Conservation (phyloP, 2,888 invertebrate species). For the Chymomyza amoena region DNA sequence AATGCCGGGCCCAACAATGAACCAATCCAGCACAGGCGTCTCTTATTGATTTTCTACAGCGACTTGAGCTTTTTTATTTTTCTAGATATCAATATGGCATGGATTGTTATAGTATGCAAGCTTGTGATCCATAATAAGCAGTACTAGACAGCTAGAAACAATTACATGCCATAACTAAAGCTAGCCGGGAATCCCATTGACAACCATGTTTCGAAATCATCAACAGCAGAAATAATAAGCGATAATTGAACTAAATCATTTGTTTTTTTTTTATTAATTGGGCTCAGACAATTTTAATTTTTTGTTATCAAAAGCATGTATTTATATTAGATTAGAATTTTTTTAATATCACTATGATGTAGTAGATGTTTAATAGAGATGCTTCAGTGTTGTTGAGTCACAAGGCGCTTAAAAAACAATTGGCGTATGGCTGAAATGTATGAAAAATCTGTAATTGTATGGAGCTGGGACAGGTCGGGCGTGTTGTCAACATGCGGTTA, state of each 20-base stretch:
- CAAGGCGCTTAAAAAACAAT: neutral
- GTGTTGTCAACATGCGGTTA: neutral
- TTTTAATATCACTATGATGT: neutral
- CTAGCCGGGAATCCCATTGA: constrained; percentile 61
- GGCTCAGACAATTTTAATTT: neutral
- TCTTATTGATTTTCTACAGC: constrained; percentile 32
- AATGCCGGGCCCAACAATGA: too few species aligned
- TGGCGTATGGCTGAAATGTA: neutral
- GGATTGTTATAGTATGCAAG: constrained; percentile 9
- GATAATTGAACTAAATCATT: constrained; percentile 43
- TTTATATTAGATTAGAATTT: neutral
- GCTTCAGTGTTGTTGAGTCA: neutral
- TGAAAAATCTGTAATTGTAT: neutral
- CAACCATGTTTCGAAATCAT: constrained; percentile 26
- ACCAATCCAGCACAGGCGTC: neutral
- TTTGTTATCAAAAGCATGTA: neutral
- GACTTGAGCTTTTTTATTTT: neutral
- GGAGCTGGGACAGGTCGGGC: neutral
- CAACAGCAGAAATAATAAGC: constrained; percentile 20
- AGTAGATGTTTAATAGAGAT: neutral
- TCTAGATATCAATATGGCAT: neutral
- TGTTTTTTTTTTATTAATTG: constrained; percentile 12
- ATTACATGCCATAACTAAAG: constrained; percentile 58
- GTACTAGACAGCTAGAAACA: constrained; percentile 20
- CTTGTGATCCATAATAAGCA: neutral